Conservation (phyloP, 2,888 invertebrate genomes). For the Acrocyrtus sp. region DNA sequence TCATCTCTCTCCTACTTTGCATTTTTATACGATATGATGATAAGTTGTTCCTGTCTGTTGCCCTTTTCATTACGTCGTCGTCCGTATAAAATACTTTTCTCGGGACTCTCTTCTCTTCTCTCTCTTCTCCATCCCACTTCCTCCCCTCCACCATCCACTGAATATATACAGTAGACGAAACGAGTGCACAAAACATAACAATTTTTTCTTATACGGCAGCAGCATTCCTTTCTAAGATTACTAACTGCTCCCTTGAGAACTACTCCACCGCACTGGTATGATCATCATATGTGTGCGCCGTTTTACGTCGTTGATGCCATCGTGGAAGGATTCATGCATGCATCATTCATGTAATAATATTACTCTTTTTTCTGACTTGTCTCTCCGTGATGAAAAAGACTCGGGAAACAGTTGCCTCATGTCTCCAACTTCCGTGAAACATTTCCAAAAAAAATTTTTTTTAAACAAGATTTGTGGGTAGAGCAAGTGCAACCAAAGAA, state of each 20-base stretch:
- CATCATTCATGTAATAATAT: slow-evolving; percentile 44
- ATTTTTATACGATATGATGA: too few relatives aligned
- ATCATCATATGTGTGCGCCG: background rate
- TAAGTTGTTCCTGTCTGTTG: too few relatives aligned
- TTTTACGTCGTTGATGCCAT: too few relatives aligned
- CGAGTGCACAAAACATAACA: background rate
- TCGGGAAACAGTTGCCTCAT: slow-evolving; percentile 48
- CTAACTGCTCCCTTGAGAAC: slow-evolving; percentile 35
- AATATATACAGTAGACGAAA: background rate
- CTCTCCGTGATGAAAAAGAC: slow-evolving; percentile 26
- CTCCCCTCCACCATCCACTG: too few relatives aligned
- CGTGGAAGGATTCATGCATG: too few relatives aligned
- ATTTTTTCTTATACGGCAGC: background rate
- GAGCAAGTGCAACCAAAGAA: slow-evolving; percentile 29
- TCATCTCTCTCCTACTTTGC: too few relatives aligned
- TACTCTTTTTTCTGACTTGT: too few relatives aligned
- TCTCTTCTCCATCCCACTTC: too few relatives aligned
- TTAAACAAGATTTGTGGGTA: slow-evolving; percentile 48
- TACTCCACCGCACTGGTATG: background rate
- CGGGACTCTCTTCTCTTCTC: background rate
- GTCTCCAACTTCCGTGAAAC: slow-evolving; percentile 51
- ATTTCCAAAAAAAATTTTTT: slow-evolving; percentile 52
- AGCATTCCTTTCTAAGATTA: slow-evolving; percentile 14
- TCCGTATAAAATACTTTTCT: background rate
- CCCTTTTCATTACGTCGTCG: background rate